A percentile compares a stretch with the other conserved stretches of the same genome.
These are phyloP conservation scores for Zaprionus gabonicus DNA, from an alignment of 1,140 invertebrate species.

Conservation along the genomic window DNA sequence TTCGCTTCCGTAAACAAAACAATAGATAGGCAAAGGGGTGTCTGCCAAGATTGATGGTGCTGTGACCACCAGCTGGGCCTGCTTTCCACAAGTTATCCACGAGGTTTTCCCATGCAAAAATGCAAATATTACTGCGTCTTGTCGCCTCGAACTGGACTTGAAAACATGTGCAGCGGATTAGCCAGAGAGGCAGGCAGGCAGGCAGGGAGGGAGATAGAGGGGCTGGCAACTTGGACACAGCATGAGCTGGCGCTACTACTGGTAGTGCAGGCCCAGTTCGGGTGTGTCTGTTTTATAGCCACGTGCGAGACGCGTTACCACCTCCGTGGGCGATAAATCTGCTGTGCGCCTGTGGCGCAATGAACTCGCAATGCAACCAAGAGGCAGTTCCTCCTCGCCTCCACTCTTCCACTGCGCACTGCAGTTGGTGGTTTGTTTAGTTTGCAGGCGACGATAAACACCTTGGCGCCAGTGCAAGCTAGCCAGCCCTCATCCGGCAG, in stretches of 20 bases:
- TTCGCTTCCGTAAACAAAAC: conserved; percentile 48
- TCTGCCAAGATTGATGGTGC: conserved; percentile 36
- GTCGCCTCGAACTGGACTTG: conserved; percentile 1
- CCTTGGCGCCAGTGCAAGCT: conserved; percentile 66
- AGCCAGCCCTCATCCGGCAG: background rate
- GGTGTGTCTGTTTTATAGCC: conserved; percentile 78
- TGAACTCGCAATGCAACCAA: conserved; percentile 57
- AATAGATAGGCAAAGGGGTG: background rate
- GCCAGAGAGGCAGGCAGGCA: background rate
- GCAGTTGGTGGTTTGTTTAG: conserved; percentile 68
- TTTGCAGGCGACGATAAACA: conserved; percentile 77
- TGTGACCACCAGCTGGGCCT: background rate
- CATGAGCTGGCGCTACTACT: conserved; percentile 74
- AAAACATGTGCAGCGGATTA: conserved; percentile 59
- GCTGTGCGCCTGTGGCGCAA: conserved; percentile 78
- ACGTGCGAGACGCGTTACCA: conserved; percentile 65
- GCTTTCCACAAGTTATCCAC: background rate
- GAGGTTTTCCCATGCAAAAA: background rate
- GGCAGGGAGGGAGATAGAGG: conserved; percentile 8
- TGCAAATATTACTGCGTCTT: background rate
- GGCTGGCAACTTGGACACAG: conserved; percentile 47
- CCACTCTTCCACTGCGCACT: conserved; percentile 5
- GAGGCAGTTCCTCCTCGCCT: conserved; percentile 1
- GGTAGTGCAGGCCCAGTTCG: conserved; percentile 50
- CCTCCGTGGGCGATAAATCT: conserved; percentile 83